These are phyloP conservation scores for Ischnus inquisitorius DNA, from an alignment of 2,888 invertebrate species.

Conservation along the genomic window DNA sequence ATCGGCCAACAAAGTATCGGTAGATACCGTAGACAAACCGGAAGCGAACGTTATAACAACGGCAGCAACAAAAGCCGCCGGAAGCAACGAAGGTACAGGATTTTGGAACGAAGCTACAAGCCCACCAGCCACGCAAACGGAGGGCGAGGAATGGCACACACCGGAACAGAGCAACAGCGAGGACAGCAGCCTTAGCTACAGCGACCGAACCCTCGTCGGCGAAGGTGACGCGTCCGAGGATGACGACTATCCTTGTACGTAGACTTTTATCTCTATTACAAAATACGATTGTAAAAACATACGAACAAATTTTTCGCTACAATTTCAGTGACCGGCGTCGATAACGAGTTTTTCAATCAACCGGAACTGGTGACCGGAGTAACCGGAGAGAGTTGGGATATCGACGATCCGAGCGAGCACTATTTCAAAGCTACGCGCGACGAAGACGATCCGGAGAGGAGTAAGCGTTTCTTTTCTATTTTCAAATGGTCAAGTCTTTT, in stretches of 20 bases:
- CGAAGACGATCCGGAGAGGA: constrained; percentile 48
- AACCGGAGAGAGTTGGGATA: constrained; percentile 48
- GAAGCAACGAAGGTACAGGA: constrained; percentile 33
- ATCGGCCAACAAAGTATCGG: constrained; percentile 65
- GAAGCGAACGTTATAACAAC: constrained; percentile 41
- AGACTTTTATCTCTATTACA: neutral
- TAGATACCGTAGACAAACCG: constrained; percentile 19
- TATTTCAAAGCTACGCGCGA: constrained; percentile 57
- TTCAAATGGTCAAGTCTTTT: no score
- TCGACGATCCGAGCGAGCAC: constrained; percentile 52
- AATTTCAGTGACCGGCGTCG: constrained; percentile 40
- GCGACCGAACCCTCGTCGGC: constrained; percentile 89
- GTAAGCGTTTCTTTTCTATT: constrained; percentile 6
- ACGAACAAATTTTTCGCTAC: neutral
- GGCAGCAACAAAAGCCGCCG: constrained; percentile 41
- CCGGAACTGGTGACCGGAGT: constrained; percentile 21
- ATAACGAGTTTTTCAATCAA: constrained; percentile 57
- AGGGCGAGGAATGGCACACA: constrained; percentile 79
- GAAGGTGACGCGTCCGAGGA: constrained; percentile 88
- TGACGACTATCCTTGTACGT: constrained; percentile 76
- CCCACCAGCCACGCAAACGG: constrained; percentile 51
- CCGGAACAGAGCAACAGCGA: constrained; percentile 91
- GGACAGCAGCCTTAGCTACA: constrained; percentile 92
- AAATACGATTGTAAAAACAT: neutral
- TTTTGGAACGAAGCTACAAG: constrained; percentile 51